Percentiles rank a stretch among this genome's conserved stretches.
Conservation (phyloP, 1,140 invertebrate genomes). For the Drosophila nannoptera region DNA sequence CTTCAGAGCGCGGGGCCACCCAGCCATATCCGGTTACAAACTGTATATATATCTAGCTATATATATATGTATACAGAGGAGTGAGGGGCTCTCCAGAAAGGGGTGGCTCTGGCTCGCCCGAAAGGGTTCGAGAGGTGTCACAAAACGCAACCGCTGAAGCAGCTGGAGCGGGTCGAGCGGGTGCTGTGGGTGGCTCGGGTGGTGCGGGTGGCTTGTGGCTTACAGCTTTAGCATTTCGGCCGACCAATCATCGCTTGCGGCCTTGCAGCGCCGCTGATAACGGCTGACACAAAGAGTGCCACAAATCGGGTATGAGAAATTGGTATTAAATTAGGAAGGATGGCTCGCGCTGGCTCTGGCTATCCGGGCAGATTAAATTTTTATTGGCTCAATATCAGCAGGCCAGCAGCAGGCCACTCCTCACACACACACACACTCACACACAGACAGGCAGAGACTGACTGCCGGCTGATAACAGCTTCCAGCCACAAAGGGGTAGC, state of each 20-base stretch:
- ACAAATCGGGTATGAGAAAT: slow-evolving; percentile 6
- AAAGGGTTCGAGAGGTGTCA: slow-evolving; percentile 69
- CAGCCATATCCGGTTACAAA: slow-evolving; percentile 33
- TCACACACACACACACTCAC: slow-evolving; percentile 11
- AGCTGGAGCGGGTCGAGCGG: slow-evolving; percentile 10
- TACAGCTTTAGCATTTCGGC: slow-evolving; percentile 15
- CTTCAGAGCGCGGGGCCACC: slow-evolving; percentile 6
- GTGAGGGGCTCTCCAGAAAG: slow-evolving; percentile 22
- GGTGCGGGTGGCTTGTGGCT: slow-evolving; percentile 21
- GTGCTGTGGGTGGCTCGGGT: neutral
- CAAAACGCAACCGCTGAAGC: slow-evolving; percentile 51
- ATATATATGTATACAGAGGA: neutral
- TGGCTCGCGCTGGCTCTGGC: slow-evolving; percentile 35
- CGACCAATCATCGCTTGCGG: slow-evolving; percentile 46
- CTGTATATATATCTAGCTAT: neutral
- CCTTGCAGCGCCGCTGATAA: slow-evolving; percentile 60
- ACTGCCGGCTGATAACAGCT: slow-evolving; percentile 56
- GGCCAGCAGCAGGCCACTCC: slow-evolving; percentile 14
- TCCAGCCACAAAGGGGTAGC: slow-evolving; percentile 24
- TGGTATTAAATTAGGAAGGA: slow-evolving; percentile 66
- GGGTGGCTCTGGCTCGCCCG: neutral
- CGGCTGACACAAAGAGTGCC: neutral
- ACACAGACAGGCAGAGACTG: slow-evolving; percentile 20
- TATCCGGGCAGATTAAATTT: slow-evolving; percentile 71
- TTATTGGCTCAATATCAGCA: slow-evolving; percentile 75